Evolutionary conservation across 1,140 invertebrate species (phyloP).

Genomic region (Leptestheria dahalacensis): DNA sequence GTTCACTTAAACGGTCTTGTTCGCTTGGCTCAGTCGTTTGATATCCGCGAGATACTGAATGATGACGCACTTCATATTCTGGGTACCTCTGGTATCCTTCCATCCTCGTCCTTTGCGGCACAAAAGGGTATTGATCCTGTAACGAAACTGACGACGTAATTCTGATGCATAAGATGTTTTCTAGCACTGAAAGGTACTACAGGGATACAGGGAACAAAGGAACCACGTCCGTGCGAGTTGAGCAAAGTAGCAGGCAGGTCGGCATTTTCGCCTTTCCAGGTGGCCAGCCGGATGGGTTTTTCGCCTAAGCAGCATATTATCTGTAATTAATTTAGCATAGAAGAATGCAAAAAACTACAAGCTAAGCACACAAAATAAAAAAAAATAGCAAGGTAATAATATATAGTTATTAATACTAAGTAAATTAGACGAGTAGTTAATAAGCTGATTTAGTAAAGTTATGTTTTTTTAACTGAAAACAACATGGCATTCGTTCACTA

Average conservation of each 20-base stretch:
- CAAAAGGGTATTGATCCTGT: constrained; percentile 60
- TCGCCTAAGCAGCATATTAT: no score
- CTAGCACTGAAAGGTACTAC: constrained; percentile 20
- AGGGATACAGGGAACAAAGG: constrained; percentile 68
- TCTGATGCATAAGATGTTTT: background rate
- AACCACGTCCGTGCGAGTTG: constrained; percentile 91
- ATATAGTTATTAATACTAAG: no score
- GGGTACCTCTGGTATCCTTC: constrained; percentile 67
- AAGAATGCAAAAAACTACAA: no score
- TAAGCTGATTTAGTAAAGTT: no score
- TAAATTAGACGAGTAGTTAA: no score
- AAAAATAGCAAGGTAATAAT: no score
- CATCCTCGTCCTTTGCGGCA: constrained; percentile 55
- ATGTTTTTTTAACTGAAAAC: no score
- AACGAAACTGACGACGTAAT: constrained; percentile 14
- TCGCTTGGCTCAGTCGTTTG: constrained; percentile 43
- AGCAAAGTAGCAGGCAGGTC: constrained; percentile 54
- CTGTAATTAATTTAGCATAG: no score
- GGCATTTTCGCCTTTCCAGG: constrained; percentile 58
- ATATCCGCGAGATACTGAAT: constrained; percentile 69
- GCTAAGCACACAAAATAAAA: no score
- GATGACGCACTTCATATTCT: constrained; percentile 71
- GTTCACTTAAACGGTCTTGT: constrained; percentile 44
- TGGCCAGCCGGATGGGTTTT: constrained; percentile 66
- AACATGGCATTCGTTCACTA: no score